Conservation (phyloP, 2,113 vertebrate genomes). For the Pluvialis apricaria region DNA sequence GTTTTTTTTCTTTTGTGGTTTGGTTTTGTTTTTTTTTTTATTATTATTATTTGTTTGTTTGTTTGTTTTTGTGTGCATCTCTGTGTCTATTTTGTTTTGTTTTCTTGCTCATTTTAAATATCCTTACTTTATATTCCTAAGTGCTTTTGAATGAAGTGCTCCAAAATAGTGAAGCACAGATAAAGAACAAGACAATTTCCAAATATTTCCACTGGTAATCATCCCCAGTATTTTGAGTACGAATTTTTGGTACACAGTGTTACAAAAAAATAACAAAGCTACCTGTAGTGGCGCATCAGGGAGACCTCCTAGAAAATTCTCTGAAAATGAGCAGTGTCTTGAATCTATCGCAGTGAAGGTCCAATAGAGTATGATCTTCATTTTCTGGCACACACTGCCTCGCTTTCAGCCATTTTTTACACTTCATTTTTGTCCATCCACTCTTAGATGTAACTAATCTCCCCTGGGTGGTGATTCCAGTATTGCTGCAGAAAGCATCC, state of each 20-base stretch:
- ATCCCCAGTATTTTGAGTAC: not conserved
- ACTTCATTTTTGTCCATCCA: not conserved
- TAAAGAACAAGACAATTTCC: not conserved
- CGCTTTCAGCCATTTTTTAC: not conserved
- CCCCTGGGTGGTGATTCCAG: not conserved
- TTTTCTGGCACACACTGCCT: not conserved
- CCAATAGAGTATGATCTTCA: not conserved
- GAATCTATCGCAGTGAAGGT: not conserved
- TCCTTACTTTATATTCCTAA: not conserved
- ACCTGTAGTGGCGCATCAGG: not conserved
- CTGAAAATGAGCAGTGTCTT: not conserved
- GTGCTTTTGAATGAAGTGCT: not conserved
- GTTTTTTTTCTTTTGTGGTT: no score
- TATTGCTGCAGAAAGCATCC: not conserved
- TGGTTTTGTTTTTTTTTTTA: not conserved
- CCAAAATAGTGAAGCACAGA: not conserved
- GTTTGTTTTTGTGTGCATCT: not conserved
- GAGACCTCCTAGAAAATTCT: not conserved
- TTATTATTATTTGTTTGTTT: not conserved
- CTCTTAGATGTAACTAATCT: not conserved
- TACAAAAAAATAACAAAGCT: not conserved
- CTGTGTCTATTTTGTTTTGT: not conserved
- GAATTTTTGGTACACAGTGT: not conserved
- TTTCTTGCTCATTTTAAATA: not conserved
- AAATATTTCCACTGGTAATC: not conserved